Percentiles rank a stretch among this genome's conserved stretches.
phyloP scores from a whole-genome alignment of 1,140 invertebrate species.

The Lepeophtheirus salmonis region DNA sequence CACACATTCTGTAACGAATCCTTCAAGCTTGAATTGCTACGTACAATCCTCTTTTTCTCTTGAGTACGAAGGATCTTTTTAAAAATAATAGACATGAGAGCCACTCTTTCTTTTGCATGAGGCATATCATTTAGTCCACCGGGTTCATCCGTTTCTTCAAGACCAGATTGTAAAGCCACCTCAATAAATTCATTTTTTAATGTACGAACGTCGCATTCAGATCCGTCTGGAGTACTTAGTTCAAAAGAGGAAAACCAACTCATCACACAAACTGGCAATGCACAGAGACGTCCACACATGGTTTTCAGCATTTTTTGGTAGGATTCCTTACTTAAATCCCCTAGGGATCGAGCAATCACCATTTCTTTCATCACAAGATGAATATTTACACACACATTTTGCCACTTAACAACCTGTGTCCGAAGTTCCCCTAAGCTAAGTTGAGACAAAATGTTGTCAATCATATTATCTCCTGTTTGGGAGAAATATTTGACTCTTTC shows the following conservation, averaged over 20 bases:
- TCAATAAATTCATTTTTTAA: not conserved
- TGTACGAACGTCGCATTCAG: no score
- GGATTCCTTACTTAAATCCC: not conserved
- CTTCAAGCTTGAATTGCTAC: not conserved
- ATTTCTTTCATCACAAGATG: conserved; percentile 15
- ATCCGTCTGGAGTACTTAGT: not conserved
- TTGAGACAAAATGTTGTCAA: conserved; percentile 9
- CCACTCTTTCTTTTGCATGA: not conserved
- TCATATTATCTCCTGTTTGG: not conserved
- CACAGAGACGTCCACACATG: conserved; percentile 1
- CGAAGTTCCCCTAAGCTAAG: not conserved
- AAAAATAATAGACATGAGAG: conserved; percentile 6
- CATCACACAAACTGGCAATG: conserved; percentile 10
- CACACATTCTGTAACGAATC: not conserved
- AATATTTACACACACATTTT: conserved; percentile 8
- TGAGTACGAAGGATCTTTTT: not conserved
- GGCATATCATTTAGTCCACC: not conserved
- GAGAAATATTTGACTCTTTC: not conserved
- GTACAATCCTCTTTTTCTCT: not conserved
- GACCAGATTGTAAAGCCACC: not conserved
- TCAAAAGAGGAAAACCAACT: not conserved
- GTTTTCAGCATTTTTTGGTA: conserved; percentile 5
- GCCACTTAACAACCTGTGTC: conserved; percentile 15
- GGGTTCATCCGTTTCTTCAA: not conserved
- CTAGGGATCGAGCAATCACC: not conserved